Evolutionary conservation across 2,113 vertebrate genomes (phyloP), one percentile per base, ranked within the genome.

Genomic region (Oncorhynchus tshawytscha): DNA sequence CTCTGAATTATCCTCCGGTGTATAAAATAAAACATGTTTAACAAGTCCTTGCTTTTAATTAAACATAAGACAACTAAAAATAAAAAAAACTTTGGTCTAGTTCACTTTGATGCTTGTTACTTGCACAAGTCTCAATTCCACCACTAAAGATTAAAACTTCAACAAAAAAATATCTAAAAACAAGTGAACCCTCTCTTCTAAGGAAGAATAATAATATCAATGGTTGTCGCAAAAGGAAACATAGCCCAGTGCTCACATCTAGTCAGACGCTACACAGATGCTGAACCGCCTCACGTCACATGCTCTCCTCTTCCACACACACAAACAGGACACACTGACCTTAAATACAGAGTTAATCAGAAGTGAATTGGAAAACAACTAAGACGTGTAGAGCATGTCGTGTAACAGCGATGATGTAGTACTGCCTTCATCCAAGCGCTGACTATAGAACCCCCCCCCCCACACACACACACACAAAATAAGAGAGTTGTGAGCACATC

Each of bases 81-180:
- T 91, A 93, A 86, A 92, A 86, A 92, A 92, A 94, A 94, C 92
- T 94, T 94, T 94, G 93, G 93, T 94, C 92, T 92, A 92, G 89
- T 91, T 92, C 84, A 90, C 87, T 89, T 92, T 79, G 83, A 81
- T 87, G 83, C 86, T 89, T 88, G 51, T 54, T 45, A 75, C 81
- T 84, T 86, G 88, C 77, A 27, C 75, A 85, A 85, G 87, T 84
- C 74, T 11, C 80, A 85, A 69, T 68, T 78, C 77, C 88, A 84
- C 87, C 82, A 78, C 78, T 75, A 60, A 78, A 75, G 85, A 85
- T 71, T 54, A 48, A 83, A 67, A 39, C 49, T 83, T 85, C 45
- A 81, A 82, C 67, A 76, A 83, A 65, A 81, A 84, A 64, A 77
- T 49, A 87, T 86, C 90, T 77, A 87, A 90, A 92, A 16, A 82